Evolutionary conservation across 2,113 vertebrate species (phyloP).

Genomic region (Cephalopterus ornatus): DNA sequence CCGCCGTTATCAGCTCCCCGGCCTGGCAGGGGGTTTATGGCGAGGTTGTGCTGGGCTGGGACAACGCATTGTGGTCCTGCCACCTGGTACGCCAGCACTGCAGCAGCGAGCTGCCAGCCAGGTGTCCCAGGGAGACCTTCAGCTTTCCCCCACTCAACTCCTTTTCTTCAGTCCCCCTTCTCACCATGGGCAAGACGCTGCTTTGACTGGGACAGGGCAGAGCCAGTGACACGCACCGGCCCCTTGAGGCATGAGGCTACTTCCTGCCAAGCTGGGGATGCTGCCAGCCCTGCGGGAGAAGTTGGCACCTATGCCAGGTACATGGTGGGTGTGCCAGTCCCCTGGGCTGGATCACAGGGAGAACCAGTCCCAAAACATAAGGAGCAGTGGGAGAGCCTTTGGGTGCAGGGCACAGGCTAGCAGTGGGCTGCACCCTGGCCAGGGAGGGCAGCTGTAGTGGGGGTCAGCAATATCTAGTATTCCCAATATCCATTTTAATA

Average conservation of each 20-base stretch:
- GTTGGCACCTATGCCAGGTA: not conserved
- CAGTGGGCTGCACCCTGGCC: not conserved
- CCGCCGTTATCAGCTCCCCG: not conserved
- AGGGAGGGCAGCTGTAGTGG: not conserved
- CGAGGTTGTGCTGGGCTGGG: accelerated
- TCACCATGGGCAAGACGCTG: not conserved
- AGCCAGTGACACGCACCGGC: accelerated
- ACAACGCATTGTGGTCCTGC: accelerated
- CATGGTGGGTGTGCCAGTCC: not conserved
- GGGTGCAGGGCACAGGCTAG: not conserved
- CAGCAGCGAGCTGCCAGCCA: not conserved
- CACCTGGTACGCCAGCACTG: accelerated
- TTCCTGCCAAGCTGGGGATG: not conserved
- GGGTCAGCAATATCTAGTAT: not conserved
- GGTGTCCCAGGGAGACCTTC: accelerated
- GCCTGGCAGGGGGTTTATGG: not conserved
- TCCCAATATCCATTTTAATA: not conserved
- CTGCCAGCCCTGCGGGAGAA: not conserved
- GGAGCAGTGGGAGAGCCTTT: not conserved
- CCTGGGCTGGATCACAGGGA: not conserved
- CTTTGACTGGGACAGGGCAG: accelerated
- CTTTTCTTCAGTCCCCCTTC: not conserved
- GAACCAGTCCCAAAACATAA: not conserved
- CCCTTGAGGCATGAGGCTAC: accelerated
- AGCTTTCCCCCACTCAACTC: not conserved